Percentiles rank a stretch among this genome's conserved stretches.
Conservation (phyloP, 2,113 vertebrate species). For the Oreochromis tanganicae region DNA sequence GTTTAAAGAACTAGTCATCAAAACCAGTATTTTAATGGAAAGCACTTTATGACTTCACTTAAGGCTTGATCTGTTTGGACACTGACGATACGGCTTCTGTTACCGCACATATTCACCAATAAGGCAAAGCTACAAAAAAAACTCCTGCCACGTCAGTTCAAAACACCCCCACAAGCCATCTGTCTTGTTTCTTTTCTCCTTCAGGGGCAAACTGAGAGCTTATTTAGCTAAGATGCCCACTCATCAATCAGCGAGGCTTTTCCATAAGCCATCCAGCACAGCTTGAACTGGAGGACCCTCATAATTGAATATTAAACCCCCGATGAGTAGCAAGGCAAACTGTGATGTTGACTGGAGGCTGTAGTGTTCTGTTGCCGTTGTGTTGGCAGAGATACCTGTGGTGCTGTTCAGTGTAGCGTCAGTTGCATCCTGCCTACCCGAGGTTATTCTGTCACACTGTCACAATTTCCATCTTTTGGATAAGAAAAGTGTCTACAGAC, state of each 20-base stretch:
- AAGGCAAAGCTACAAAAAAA: neutral
- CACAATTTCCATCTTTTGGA: constrained; percentile 20
- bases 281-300: constrained; percentile 33
- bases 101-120: neutral
- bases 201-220: constrained; percentile 20
- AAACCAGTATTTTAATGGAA: neutral
- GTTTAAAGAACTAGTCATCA: neutral
- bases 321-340: constrained; percentile 26
- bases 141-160: constrained; percentile 20
- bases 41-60: neutral
- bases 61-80: neutral
- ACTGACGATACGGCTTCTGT: neutral
- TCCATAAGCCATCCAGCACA: constrained; percentile 23
- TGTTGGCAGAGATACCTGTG: neutral
- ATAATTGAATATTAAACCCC: constrained; percentile 60
- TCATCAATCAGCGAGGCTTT: constrained; percentile 36
- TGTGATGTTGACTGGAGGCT: constrained; percentile 8
- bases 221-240: constrained; percentile 14
- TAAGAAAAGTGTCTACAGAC: neutral
- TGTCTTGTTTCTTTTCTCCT: constrained; percentile 22
- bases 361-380: neutral
- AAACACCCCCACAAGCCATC: constrained; percentile 41
- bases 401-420: neutral
- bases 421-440: neutral
- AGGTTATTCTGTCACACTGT: constrained; percentile 34